Base-by-base conservation (phyloP, 2,888 invertebrate genomes). In the Eupeodes latifasciatus region DNA sequence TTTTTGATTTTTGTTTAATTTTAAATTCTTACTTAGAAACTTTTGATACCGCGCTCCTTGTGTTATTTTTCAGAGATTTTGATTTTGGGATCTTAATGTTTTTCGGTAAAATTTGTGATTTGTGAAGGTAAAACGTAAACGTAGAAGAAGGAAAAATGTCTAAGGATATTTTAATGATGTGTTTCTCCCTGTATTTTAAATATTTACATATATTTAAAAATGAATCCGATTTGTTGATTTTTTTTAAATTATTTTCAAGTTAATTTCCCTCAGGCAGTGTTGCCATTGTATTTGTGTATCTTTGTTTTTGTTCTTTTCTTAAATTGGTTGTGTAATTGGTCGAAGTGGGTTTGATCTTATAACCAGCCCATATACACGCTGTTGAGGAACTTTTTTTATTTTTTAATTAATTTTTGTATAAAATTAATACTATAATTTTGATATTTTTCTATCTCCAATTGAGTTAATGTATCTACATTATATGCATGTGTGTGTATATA, bases 11-110 rank as follows among this genome's bases (percentile, higher is more conserved):
- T 74, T 62, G 40, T 78, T 81, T 78, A 82, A 69, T 81, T 74
- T 81, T 79, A 82, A 82, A 86, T 88, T 88, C 88, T 88, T 88
- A 88, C 88, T 88, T 88, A 88, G 88, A 88, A 88, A 88, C 88
- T 88, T 88, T 85, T 74, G 88, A 74, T 85, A 88, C 88, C 85
- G 88, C 88, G 78, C 88, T 88, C 88, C 88, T 85, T 49, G 47
- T 49, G 27, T 40, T 12, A 44, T 44, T 66, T 77, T 49, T 67
- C 16, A 27, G 19, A 66, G 71, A 69, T 71, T 47, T 27, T 27
- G 27, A 27, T 27, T 79, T 61, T 81, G 71, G 55, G n/a, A 72
- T 80, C 66, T 77, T 84, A 71, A 75, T 69, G 61, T 34, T 55
- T 36, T 67, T 62, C 40, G 59, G 55, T 75, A 51, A 69, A 27